phyloP scores from a whole-genome alignment of 1,140 invertebrate species.

The Cyclina sinensis region DNA sequence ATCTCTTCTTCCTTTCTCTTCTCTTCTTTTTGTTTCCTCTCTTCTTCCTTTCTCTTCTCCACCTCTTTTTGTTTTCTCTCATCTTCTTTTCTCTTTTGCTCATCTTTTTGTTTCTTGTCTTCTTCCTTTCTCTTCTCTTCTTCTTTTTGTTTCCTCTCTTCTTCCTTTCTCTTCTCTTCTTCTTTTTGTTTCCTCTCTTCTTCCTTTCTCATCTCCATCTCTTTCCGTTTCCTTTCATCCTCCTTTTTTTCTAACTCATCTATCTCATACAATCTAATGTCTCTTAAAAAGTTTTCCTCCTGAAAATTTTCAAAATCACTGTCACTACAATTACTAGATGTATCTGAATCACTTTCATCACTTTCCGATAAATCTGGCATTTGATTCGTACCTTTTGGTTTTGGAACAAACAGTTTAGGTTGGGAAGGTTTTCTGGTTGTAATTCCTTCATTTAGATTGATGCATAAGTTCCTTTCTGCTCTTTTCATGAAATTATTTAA shows the following conservation, averaged over 20 bases:
- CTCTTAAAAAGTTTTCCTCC: not conserved
- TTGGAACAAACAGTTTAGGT: not conserved
- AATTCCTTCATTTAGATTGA: not conserved
- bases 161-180: not conserved
- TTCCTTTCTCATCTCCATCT: not conserved
- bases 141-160: not conserved
- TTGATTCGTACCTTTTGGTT: not conserved
- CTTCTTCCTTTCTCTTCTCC: conserved; percentile 40
- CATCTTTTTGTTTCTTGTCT: not conserved
- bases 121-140: not conserved
- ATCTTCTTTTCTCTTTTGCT: not conserved
- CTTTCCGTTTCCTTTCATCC: not conserved
- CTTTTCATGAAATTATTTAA: conserved; percentile 10
- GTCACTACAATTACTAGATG: too few relatives aligned
- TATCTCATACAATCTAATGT: not conserved
- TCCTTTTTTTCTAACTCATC: conserved; percentile 41
- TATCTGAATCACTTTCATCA: not conserved
- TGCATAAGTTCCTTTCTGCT: not conserved
- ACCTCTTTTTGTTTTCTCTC: not conserved
- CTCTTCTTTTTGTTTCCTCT: conserved; percentile 6
- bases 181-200: not conserved
- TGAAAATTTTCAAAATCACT: conserved; percentile 24
- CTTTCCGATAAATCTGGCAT: not conserved
- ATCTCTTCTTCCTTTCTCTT: not conserved
- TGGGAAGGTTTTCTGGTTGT: not conserved